Base-by-base conservation (phyloP, 2,888 invertebrate species). In the Blastobasis lacticolella region DNA sequence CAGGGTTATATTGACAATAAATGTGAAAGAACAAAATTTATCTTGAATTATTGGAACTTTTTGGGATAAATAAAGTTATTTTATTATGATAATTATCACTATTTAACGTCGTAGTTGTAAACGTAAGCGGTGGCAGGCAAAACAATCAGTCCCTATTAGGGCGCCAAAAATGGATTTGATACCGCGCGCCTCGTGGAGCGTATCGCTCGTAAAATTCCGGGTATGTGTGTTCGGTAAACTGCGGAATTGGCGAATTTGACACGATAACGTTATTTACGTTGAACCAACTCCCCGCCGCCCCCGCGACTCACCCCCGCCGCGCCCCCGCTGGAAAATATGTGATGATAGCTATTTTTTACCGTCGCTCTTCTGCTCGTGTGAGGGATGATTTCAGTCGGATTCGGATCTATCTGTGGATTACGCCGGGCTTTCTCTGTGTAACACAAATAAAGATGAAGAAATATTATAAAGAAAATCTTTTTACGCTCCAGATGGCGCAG, bases 241-340 rank as follows among this genome's bases (percentile, higher is more conserved):
- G 63, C 56, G 54, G 55, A 54, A 59, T 64, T 63, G 60, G 57
- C 55, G 57, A 61, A 57, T 65, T 55, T 61, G 59, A 64, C 51
- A 54, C 54, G 61, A 62, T 62, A 60, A 59, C 56, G 53, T 64
- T 67, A 64, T 68, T 69, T 66, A 63, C 62, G 49, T 46, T 49
- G 53, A 52, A 44, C 53, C 8, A 38, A 6, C 51, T 56, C 53
- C 52, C 52, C 50, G 52, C 49, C 45, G 42, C 42, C 40, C 38
- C 37, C 10, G 47, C 43, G 36, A 9, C 23, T 47, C 41, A 10
- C 43, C 5, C 38, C 38, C 10, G 38, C 8, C 7, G 37, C 43
- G 53, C 23, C 23, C 23, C 23, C 40, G 43, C 6, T 38, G 42
- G 45, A 46, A 45, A 49, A 50, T 51, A 49, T 49, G 45, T 41